Evolutionary conservation across 2,113 vertebrate genomes (phyloP).

Genomic region (Podarcis cretensis): DNA sequence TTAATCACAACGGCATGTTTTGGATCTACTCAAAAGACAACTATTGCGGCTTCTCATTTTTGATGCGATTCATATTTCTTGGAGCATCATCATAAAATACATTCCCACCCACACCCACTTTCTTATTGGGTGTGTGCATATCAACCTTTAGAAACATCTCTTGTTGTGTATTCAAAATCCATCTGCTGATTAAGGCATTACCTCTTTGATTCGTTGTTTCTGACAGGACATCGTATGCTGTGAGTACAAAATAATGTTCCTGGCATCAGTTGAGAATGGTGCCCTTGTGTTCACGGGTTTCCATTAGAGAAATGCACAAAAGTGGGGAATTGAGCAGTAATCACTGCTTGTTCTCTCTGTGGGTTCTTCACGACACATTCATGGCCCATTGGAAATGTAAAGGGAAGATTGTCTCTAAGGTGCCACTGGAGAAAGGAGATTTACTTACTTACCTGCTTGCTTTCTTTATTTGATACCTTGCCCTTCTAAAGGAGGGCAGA

Average conservation of each 20-base stretch:
- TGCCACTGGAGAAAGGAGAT: not conserved
- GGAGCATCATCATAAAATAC: conserved; percentile 55
- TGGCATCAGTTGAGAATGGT: not conserved
- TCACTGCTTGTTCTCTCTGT: not conserved
- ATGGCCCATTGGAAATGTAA: not conserved
- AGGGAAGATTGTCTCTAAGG: too few species aligned
- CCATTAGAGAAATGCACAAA: not conserved
- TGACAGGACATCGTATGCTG: not conserved
- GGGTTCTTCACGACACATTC: not conserved
- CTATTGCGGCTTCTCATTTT: conserved; percentile 65
- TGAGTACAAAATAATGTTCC: not conserved
- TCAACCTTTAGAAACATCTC: conserved; percentile 25
- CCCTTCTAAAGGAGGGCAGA: too few species aligned
- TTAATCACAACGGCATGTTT: conserved; percentile 71
- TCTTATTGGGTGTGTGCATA: not conserved
- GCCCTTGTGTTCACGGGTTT: not conserved
- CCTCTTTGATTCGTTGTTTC: not conserved
- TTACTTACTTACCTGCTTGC: too few species aligned
- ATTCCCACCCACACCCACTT: conserved; percentile 58
- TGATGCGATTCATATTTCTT: conserved; percentile 62
- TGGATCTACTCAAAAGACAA: conserved; percentile 65
- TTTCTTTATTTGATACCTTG: too few species aligned
- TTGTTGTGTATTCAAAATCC: conserved; percentile 33
- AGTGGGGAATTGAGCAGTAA: not conserved
- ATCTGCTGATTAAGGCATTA: not conserved